Conservation (phyloP, 1,140 invertebrate genomes). For the Brachystomella parvula region DNA sequence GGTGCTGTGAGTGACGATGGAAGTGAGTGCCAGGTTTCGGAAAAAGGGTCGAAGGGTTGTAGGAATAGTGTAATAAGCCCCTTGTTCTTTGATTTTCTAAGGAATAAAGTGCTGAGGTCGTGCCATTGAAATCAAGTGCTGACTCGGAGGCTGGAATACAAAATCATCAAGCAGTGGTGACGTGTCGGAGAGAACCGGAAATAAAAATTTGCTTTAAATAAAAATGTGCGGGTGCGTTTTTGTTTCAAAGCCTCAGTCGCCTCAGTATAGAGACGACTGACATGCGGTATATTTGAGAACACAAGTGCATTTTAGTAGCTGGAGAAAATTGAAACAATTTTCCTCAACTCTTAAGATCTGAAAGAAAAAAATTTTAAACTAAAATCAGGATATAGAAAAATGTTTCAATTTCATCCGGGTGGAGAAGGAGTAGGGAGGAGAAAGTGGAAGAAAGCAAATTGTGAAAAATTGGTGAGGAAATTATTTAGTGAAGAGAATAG, state of each 20-base stretch:
- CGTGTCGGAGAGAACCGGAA: neutral
- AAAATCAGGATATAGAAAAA: neutral
- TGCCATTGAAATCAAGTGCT: slow-evolving; percentile 49
- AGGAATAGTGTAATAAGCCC: slow-evolving; percentile 52
- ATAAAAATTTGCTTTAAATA: neutral
- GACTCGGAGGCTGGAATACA: slow-evolving; percentile 39
- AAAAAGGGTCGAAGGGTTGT: slow-evolving; percentile 45
- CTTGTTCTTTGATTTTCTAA: slow-evolving; percentile 44
- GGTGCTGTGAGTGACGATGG: slow-evolving; percentile 33
- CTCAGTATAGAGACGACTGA: too few relatives aligned
- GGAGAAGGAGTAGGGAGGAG: neutral
- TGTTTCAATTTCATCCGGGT: neutral
- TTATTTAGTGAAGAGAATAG: neutral
- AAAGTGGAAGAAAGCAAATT: neutral
- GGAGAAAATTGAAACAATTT: slow-evolving; percentile 1
- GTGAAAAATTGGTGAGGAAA: slow-evolving; percentile 7
- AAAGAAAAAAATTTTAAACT: neutral
- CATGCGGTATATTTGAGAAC: too few relatives aligned
- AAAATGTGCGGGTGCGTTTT: slow-evolving; percentile 2
- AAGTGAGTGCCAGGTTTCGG: slow-evolving; percentile 39
- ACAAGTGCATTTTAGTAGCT: neutral
- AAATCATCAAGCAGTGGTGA: neutral
- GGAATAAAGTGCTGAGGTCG: slow-evolving; percentile 51
- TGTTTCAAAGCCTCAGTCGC: too few relatives aligned
- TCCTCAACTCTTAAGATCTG: neutral